Conservation (phyloP, 2,113 vertebrate species). For the Cyanoderma ruficeps region DNA sequence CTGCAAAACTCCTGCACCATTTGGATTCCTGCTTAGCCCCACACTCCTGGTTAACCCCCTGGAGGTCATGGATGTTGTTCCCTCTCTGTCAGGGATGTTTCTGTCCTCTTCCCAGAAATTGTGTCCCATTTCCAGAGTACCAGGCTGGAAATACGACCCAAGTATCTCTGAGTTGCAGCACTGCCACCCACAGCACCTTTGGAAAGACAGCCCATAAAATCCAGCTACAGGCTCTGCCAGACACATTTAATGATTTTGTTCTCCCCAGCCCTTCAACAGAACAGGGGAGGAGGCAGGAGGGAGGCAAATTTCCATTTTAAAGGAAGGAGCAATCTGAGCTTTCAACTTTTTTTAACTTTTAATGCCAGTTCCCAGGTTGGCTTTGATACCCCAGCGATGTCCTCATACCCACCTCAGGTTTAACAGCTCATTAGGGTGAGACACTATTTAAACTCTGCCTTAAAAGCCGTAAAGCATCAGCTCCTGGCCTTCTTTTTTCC, state of each 20-base stretch:
- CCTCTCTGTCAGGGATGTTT: not conserved
- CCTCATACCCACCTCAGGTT: not conserved
- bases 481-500: not conserved
- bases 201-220: not conserved
- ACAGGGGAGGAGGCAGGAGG: not conserved
- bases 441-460: not conserved
- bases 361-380: not conserved
- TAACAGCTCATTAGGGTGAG: fast-evolving
- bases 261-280: not conserved
- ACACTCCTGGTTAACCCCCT: not conserved
- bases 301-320: not conserved
- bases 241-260: not conserved
- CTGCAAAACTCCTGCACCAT: not conserved
- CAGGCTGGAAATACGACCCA: not conserved
- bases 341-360: not conserved
- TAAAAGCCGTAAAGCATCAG: not conserved
- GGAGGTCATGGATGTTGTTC: fast-evolving
- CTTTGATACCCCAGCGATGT: not conserved
- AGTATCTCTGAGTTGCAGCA: not conserved
- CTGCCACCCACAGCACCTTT: not conserved
- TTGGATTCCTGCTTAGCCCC: not conserved
- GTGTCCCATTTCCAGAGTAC: not conserved
- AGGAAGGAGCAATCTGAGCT: not conserved
- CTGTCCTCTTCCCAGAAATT: not conserved
- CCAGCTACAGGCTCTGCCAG: not conserved